Evolutionary conservation across 2,113 vertebrate species (phyloP), one percentile per base, ranked within the genome.

Genomic region (Hiodon tergisus): DNA sequence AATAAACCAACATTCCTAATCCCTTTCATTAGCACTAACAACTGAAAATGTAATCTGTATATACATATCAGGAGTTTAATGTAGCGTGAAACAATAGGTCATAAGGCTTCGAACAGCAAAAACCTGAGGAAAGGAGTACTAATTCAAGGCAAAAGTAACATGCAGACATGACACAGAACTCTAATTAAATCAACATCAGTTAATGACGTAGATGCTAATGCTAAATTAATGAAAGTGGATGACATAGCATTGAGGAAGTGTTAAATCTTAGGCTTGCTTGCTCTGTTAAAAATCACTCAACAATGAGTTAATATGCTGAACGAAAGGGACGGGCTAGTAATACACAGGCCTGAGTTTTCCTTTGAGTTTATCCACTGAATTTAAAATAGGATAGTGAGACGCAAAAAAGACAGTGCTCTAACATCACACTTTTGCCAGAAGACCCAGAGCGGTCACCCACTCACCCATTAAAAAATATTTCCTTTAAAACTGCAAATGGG

Each of bases 11-110:
- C 31, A 3, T 47, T 4, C 46, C 31, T 59, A 47, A 31, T 61
- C 57, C 6, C 16, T 14, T 62, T 57, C 58, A 72, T 72, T 60
- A 58, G 9, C 57, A 50, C 58, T 72, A 61, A 72, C 31, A 60
- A n/a, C 58, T 53, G 71, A 61, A 52, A 7, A 51, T 50, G 50
- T 72, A 6, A 50, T 62, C 57, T 61, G 58, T 50, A 70, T 55
- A 70, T 70, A 72, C 61, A 51, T n/a, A 72, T 61, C 55, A 72
- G 6, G 55, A 72, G 61, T 50, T 31, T 72, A 72, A 61, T 72
- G n/a, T 72, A 58, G 46, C 14, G 48, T 51, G 50, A 61, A 61
- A 14, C 58, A 61, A 58, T 4, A 13, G 71, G 58, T 72, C 71
- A 16, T 50, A 59, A 72, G 57, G 58, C 71, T 47, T 53, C 57